Evolutionary conservation across 2,113 vertebrate species (phyloP), one percentile per base, ranked within the genome.

Genomic region (Rostratula benghalensis): DNA sequence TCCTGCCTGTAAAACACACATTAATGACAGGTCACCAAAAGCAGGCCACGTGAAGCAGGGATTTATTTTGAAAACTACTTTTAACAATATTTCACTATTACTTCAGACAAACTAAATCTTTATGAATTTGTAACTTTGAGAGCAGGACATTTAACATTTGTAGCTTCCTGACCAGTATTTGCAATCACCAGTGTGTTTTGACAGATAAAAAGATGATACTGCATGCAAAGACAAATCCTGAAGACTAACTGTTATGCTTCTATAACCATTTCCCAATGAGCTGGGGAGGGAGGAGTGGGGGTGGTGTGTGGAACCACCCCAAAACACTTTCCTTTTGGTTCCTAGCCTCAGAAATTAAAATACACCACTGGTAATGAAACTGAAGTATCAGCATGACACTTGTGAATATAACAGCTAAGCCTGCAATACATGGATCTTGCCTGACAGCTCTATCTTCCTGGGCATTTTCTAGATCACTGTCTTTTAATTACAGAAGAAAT

Each of bases 401-500:
- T 90, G 51, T 15, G 3, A 68, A 91, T n/a, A 41, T 67, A 96
- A 94, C 37, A 53, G 74, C 63, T 75, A 84, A 81, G 54, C 27
- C 76, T 78, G 70, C 39, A 88, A 51, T 43, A 86, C 57, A 64
- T 31, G 23, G 33, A 92, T 92, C 85, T 75, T 61, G 70, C 37
- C 28, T 30, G 71, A 87, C 71, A 96, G 86, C 37, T 68, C 25
- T 48, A 46, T 71, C 60, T 90, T 94, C 86, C 71, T 51, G 9
- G 67, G 61, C 79, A 56, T 64, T 80, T 92, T 91, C 94, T 94
- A 79, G 75, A 69, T 61, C 89, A 46, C 80, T 64, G 53, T 74
- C 76, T 94, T 90, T 95, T 96, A 96, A 97, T 96, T 94, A 97
- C 54, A n/a, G 51, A 78, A 93, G 51, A 90, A 92, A 93, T 95